A percentile compares a stretch with the other conserved stretches of the same genome.
Conservation (phyloP, 2,797 vertebrate genomes). For the Prionace glauca region DNA sequence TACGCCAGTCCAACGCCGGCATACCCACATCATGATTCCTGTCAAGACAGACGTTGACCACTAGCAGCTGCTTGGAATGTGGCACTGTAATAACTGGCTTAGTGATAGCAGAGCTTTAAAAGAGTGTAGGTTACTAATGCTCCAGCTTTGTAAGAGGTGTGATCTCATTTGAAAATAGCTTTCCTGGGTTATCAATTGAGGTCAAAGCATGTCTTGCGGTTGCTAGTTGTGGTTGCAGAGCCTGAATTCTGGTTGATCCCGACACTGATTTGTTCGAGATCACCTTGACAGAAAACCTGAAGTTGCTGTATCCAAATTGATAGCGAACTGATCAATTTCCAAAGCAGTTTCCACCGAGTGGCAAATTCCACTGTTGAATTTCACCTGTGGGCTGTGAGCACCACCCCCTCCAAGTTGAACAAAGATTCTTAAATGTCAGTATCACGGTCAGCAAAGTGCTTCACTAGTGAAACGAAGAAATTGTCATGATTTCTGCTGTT, state of each 20-base stretch:
- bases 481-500: background rate
- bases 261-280: background rate
- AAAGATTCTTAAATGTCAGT: background rate
- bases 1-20: no score
- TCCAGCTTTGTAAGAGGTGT: background rate
- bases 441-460: background rate
- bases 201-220: background rate
- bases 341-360: background rate
- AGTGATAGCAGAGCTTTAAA: background rate
- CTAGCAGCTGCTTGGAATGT: background rate
- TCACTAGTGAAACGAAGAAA: background rate
- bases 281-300: slow-evolving; percentile 7
- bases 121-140: background rate
- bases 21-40: no score
- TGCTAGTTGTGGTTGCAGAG: background rate
- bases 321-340: background rate
- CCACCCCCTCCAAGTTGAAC: background rate
- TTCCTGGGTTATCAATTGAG: background rate
- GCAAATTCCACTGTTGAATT: background rate
- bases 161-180: background rate
- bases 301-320: background rate
- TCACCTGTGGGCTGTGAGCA: background rate
- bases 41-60: background rate
- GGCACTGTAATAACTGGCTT: background rate
- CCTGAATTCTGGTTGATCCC: background rate